Base-by-base conservation (phyloP, 2,797 vertebrate genomes). In the Thalassophryne amazonica region DNA sequence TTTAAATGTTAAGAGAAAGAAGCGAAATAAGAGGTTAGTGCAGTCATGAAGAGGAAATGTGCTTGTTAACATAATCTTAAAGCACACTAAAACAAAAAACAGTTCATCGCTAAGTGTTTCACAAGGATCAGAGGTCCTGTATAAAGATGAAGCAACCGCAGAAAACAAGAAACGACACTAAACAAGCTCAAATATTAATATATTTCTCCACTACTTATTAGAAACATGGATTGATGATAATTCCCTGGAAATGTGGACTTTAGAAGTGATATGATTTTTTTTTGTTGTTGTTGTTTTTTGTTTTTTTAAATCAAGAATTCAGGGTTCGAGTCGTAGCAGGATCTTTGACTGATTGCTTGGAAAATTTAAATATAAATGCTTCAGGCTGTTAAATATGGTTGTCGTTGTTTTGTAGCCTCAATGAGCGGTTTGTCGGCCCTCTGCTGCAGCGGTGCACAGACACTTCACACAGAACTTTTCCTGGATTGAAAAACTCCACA, bases 51-150 rank as follows among this genome's bases (percentile, higher is more conserved):
- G 21, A 35, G 27, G 0, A 7, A 15, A 43, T 24, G 33, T 39
- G 32, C 46, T 45, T 64, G 56, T 67, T 64, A 58, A 51, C 22
- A 3, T 56, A 72, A 71, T 71, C 51, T 65, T 30, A 30, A 27
- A 52, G 31, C 50, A 51, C 25, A 52, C 46, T 58, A 38, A 52
- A 24, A 39, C 24, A 16, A 20, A 21, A n/a, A n/a, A n/a, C n/a
- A 3, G 15, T 31, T 31, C 37, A 24, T 30, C 29, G 55, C n/a
- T 36, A 38, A 62, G 52, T 60, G 60, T 27, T 56, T 46, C 28
- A 45, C 24, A 25, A 43, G 56, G 56, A 65, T 49, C 41, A 58
- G 21, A 46, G 40, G 58, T 60, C 49, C 61, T 57, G 56, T 76
- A 69, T 61, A 60, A 48, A 69, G 39, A 53, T 39, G 32, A 62